These are phyloP conservation scores for Invenusta paracnida DNA, from an alignment of 2,888 invertebrate genomes.

Conservation along the genomic window DNA sequence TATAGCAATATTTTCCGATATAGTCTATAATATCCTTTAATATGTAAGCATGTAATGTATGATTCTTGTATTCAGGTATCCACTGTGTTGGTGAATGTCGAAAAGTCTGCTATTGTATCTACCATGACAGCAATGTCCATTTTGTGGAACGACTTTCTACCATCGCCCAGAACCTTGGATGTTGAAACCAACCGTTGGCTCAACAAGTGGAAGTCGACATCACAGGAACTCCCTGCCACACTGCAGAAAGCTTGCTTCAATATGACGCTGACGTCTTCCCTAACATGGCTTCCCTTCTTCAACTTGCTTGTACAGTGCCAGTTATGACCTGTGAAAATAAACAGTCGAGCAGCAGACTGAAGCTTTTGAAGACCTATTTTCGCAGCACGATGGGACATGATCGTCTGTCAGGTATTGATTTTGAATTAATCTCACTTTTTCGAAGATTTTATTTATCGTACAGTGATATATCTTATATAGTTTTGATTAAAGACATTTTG, in stretches of 20 bases:
- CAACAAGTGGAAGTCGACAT: too few relatives aligned
- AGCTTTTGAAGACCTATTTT: not conserved
- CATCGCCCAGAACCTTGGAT: not conserved
- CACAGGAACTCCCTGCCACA: not conserved
- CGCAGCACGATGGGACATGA: not conserved
- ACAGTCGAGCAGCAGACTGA: not conserved
- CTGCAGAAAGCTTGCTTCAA: not conserved
- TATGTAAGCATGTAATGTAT: not conserved
- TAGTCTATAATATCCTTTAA: not conserved
- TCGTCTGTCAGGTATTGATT: not conserved
- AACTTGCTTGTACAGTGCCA: not conserved
- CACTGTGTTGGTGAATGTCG: not conserved
- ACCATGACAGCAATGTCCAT: not conserved
- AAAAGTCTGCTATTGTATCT: not conserved
- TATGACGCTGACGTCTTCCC: not conserved
- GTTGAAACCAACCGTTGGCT: not conserved
- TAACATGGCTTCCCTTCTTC: not conserved
- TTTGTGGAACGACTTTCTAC: not conserved
- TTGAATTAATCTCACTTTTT: not conserved
- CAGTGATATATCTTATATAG: not conserved
- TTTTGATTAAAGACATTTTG: not conserved
- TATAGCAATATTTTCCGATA: not conserved
- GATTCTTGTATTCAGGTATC: not conserved
- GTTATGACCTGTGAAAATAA: not conserved
- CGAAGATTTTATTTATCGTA: not conserved